phyloP scores from a whole-genome alignment of 2,113 vertebrate species.

The Alosa alosa region DNA sequence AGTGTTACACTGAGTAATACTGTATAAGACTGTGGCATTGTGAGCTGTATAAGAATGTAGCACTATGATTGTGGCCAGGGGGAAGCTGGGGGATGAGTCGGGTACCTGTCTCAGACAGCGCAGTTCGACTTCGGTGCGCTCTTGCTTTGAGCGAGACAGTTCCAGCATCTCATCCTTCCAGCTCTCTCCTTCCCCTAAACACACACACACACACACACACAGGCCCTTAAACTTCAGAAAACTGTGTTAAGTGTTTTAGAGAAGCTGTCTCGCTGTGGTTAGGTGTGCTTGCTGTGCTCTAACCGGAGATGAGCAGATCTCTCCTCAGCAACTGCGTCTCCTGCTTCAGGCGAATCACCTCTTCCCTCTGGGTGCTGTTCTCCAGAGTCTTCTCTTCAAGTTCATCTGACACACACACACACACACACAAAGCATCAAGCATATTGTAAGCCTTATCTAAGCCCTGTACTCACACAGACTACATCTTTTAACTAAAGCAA shows the following conservation, averaged over 20 bases:
- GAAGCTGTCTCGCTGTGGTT: not conserved
- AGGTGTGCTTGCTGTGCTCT: not conserved
- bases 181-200: constrained; percentile 76
- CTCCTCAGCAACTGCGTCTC: constrained; percentile 75
- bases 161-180: constrained; percentile 83
- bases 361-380: constrained; percentile 80
- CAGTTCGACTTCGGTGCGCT: constrained; percentile 73
- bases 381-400: constrained; percentile 79
- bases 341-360: constrained; percentile 82
- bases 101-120: constrained; percentile 77
- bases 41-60: not conserved
- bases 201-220: constrained; percentile 19
- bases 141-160: constrained; percentile 80
- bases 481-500: not conserved
- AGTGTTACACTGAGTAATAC: no score
- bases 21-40: no score
- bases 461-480: not conserved
- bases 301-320: constrained; percentile 74
- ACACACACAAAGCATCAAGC: not conserved
- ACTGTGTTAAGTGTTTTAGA: not conserved
- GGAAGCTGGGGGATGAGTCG: not conserved
- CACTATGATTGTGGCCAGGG: not conserved
- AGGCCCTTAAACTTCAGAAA: not conserved
- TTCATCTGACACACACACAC: constrained; percentile 67
- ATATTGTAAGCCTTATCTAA: not conserved